Percentiles rank a stretch among this genome's conserved stretches.
phyloP scores from a whole-genome alignment of 1,140 invertebrate species.

The Trinorchestia longiramus region DNA sequence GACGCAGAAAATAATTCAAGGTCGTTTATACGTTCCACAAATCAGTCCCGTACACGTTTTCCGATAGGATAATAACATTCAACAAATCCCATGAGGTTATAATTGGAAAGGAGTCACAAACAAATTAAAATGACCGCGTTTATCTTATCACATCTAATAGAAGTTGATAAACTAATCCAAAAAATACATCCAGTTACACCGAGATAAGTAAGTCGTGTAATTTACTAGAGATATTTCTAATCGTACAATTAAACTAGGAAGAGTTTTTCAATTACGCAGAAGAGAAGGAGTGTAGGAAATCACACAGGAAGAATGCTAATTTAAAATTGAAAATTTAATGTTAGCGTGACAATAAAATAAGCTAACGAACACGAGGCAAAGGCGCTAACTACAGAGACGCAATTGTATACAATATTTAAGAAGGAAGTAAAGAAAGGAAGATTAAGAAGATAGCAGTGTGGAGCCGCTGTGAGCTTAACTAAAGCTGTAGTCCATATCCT shows the following conservation, averaged over 20 bases:
- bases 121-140: neutral
- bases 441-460: conserved; percentile 1
- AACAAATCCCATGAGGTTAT: neutral
- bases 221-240: neutral
- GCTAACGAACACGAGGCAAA: neutral
- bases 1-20: too few species aligned
- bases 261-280: neutral
- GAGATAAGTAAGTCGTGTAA: neutral
- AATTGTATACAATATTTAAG: neutral
- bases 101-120: neutral
- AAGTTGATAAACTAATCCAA: neutral
- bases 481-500: neutral
- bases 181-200: neutral
- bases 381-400: neutral
- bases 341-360: neutral
- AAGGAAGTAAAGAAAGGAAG: neutral
- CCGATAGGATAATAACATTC: neutral
- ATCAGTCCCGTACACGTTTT: neutral
- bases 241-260: neutral
- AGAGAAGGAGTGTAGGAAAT: neutral
- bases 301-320: neutral
- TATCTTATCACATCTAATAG: neutral
- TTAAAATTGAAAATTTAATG: neutral
- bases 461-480: neutral
- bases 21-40: too few species aligned